phyloP scores from a whole-genome alignment of 1,140 invertebrate species.

The Panulirus ornatus region DNA sequence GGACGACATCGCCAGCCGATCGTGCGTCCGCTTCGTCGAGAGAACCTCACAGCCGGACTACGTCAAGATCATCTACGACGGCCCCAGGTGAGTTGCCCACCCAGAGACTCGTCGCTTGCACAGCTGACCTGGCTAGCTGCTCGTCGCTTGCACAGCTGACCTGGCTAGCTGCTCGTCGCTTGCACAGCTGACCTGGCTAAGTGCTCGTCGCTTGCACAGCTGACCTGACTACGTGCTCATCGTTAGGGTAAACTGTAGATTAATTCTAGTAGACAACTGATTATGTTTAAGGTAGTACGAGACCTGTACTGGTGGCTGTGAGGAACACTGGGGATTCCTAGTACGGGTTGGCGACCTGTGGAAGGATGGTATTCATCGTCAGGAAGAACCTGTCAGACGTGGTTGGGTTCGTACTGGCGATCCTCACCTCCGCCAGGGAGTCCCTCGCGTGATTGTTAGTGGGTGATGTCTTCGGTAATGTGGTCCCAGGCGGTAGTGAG shows the following conservation, averaged over 20 bases:
- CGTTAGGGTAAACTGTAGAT: neutral
- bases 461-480: no score
- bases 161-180: neutral
- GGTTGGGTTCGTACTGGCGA: no score
- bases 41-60: slow-evolving; percentile 53
- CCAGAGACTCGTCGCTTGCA: neutral
- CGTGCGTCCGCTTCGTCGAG: slow-evolving; percentile 64
- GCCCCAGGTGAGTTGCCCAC: slow-evolving; percentile 56
- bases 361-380: no score
- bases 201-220: no score
- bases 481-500: no score
- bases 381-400: no score
- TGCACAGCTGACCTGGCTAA: no score
- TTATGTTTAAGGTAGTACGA: no score
- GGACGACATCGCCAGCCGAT: slow-evolving; percentile 63
- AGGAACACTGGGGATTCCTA: no score
- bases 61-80: slow-evolving; percentile 69
- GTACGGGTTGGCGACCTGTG: no score
- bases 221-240: neutral
- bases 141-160: neutral
- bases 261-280: neutral
- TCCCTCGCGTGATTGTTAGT: no score
- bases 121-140: neutral
- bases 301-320: neutral
- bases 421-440: no score